phyloP scores from a whole-genome alignment of 2,113 vertebrate genomes.

The Anguilla rostrata region DNA sequence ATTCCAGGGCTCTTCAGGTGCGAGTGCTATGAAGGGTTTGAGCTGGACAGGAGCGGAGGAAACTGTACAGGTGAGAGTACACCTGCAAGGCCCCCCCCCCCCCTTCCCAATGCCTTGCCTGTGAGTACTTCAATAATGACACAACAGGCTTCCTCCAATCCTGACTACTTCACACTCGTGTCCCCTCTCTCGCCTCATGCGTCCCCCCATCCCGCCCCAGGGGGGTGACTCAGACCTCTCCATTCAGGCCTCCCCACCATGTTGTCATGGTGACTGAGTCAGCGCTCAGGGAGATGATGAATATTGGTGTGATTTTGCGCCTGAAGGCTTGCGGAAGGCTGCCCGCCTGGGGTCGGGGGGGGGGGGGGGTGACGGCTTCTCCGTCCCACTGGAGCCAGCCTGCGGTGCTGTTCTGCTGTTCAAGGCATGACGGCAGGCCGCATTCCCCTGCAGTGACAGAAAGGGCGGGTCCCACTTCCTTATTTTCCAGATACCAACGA shows the following conservation, averaged over 20 bases:
- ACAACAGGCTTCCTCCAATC: not conserved
- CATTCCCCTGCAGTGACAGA: not conserved
- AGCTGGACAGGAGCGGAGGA: constrained; percentile 90
- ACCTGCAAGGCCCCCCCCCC: not conserved
- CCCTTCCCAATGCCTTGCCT: no score
- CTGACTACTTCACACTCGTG: not conserved
- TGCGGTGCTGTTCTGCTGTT: not conserved
- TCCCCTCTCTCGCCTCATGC: not conserved
- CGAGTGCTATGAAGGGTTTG: constrained; percentile 85
- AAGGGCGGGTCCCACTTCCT: not conserved
- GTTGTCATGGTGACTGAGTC: not conserved
- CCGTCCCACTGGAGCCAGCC: not conserved
- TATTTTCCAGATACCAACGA: constrained; percentile 84
- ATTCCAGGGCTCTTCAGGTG: constrained; percentile 92
- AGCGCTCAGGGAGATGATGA: not conserved
- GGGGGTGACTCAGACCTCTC: not conserved
- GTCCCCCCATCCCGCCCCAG: not conserved
- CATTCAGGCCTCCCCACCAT: not conserved
- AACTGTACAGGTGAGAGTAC: constrained; percentile 89
- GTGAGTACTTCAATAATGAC: not conserved
- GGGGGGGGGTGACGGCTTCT: no score
- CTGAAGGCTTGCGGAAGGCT: not conserved
- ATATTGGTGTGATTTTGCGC: not conserved
- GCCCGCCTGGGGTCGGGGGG: not conserved
- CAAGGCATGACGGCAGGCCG: no score